A percentile compares a stretch with the other conserved stretches of the same genome.
Evolutionary conservation across 2,797 vertebrate species (phyloP).

Genomic region (Gymnopithys bicolor): DNA sequence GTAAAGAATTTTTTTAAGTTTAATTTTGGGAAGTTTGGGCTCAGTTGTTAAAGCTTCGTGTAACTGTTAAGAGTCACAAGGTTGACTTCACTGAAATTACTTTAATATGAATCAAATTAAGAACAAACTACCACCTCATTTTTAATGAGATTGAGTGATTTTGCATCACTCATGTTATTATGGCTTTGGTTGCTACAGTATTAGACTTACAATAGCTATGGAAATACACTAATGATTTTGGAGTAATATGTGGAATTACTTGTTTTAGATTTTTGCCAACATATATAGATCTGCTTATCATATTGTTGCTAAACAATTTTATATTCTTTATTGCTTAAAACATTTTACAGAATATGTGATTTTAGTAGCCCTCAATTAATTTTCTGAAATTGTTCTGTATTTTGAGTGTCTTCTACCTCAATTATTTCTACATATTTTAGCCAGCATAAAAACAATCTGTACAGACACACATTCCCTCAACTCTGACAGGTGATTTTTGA

Average conservation of each 20-base stretch:
- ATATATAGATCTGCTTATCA: background rate
- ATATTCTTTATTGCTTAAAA: background rate
- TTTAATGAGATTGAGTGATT: background rate
- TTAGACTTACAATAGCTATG: background rate
- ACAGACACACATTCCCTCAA: background rate
- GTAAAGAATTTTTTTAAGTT: background rate
- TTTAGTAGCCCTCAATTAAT: background rate
- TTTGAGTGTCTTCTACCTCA: background rate
- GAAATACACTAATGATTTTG: background rate
- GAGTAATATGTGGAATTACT: background rate
- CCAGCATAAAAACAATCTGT: background rate
- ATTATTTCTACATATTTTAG: background rate
- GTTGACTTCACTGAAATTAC: background rate
- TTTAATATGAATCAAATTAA: background rate
- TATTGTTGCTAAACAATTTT: background rate
- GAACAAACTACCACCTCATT: background rate
- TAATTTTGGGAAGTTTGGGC: background rate
- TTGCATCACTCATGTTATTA: background rate
- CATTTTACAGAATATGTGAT: background rate
- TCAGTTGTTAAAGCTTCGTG: background rate
- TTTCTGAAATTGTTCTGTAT: background rate
- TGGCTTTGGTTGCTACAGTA: background rate
- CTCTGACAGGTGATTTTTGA: background rate
- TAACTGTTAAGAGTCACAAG: background rate
- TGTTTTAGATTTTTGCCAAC: background rate